Percentiles rank a stretch among this genome's conserved stretches.
Evolutionary conservation across 1,140 invertebrate species (phyloP).

Genomic region (Zaprionus vittiger): DNA sequence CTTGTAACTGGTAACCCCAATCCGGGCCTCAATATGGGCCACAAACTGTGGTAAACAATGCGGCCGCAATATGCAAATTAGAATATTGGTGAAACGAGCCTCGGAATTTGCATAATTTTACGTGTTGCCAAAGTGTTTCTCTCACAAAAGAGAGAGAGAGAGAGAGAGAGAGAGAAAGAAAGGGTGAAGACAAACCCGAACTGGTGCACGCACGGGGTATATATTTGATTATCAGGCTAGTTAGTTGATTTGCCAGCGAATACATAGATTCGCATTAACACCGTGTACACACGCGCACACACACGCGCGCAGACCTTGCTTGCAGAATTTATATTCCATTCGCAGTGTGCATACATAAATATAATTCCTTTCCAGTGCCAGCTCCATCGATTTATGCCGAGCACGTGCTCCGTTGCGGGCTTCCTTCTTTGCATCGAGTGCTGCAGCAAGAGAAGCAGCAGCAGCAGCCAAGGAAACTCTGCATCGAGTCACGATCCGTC

Average conservation of each 20-base stretch:
- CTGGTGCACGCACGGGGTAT: slow-evolving; percentile 8
- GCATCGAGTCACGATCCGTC: slow-evolving; percentile 39
- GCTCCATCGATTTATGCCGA: slow-evolving; percentile 62
- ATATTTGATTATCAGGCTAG: slow-evolving; percentile 47
- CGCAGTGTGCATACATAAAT: slow-evolving; percentile 71
- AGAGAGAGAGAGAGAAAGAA: slow-evolving; percentile 34
- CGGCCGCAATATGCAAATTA: slow-evolving; percentile 71
- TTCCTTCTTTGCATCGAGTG: slow-evolving; percentile 26
- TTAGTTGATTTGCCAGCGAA: slow-evolving; percentile 42
- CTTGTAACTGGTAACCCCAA: slow-evolving; percentile 14
- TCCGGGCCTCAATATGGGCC: slow-evolving; percentile 21
- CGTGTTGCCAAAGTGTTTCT: slow-evolving; percentile 46
- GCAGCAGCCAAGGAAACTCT: not conserved
- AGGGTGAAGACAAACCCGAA: slow-evolving; percentile 8
- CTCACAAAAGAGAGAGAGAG: not conserved
- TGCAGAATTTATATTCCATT: slow-evolving; percentile 64
- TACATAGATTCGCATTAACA: slow-evolving; percentile 42
- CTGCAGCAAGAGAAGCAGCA: slow-evolving; percentile 7
- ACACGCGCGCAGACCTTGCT: not conserved
- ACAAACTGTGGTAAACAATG: slow-evolving; percentile 71
- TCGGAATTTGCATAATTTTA: slow-evolving; percentile 68
- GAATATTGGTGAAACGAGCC: slow-evolving; percentile 63
- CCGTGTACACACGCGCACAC: slow-evolving; percentile 18
- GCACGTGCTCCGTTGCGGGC: slow-evolving; percentile 56
- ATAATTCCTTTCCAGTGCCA: slow-evolving; percentile 42